These are phyloP conservation scores for Clinocottus analis DNA, from an alignment of 2,113 vertebrate genomes.

Conservation along the genomic window DNA sequence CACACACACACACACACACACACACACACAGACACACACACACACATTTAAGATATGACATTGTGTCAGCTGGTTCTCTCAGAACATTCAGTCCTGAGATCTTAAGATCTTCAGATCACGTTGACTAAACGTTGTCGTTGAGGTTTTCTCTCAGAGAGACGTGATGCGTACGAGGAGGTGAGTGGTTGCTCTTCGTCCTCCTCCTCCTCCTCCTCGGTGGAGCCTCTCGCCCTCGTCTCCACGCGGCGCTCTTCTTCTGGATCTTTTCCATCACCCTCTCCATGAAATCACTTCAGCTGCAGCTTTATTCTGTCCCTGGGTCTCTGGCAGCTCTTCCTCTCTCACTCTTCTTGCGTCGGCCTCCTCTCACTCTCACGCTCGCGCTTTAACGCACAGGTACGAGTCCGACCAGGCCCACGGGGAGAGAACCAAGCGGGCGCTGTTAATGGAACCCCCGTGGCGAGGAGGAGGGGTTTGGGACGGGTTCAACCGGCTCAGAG, in stretches of 20 bases:
- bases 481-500: background rate
- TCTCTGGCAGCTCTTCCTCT: conserved; percentile 43
- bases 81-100: conserved; percentile 15
- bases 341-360: conserved; percentile 33
- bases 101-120: too few species aligned
- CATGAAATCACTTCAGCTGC: conserved; percentile 41
- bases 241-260: conserved; percentile 7
- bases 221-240: conserved; percentile 7
- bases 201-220: too few species aligned
- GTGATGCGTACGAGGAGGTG: conserved; percentile 19
- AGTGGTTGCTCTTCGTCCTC: too few species aligned
- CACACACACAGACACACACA: conserved; percentile 1
- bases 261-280: conserved; percentile 36
- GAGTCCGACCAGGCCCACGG: conserved; percentile 49
- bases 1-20: background rate
- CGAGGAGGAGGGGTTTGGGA: conserved; percentile 17
- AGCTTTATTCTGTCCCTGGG: conserved; percentile 59
- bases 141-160: background rate
- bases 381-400: conserved; percentile 25
- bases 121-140: conserved; percentile 8
- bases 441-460: conserved; percentile 68
- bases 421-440: conserved; percentile 62
- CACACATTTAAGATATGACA: conserved; percentile 30
- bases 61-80: conserved; percentile 31
- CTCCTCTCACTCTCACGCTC: conserved; percentile 13